A percentile compares a stretch with the other conserved stretches of the same genome.
Evolutionary conservation across 2,888 invertebrate species (phyloP).

Genomic region (Meghimatium bilineatum): DNA sequence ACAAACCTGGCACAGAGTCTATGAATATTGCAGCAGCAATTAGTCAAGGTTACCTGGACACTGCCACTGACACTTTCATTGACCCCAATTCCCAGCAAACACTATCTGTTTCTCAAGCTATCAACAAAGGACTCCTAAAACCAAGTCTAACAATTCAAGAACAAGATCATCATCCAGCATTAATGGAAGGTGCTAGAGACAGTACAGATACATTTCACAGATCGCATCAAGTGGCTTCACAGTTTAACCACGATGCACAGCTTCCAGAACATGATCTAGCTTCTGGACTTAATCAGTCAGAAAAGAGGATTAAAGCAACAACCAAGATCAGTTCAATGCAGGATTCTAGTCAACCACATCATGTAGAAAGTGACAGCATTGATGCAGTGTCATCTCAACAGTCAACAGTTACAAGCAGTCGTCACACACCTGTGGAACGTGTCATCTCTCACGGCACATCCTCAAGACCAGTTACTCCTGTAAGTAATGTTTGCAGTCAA

Average conservation of each 20-base stretch:
- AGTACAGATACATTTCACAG: conserved; percentile 22
- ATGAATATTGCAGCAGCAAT: conserved; percentile 64
- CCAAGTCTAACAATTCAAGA: conserved; percentile 52
- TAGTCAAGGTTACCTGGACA: conserved; percentile 58
- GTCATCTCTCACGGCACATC: conserved; percentile 28
- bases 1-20: conserved; percentile 41
- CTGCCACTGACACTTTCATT: conserved; percentile 59
- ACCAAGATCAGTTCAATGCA: background rate
- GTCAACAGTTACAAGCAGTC: conserved; percentile 15
- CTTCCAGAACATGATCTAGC: conserved; percentile 17
- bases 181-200: conserved; percentile 28
- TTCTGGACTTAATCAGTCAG: conserved; percentile 9
- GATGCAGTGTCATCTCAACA: background rate
- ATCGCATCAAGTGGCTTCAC: conserved; percentile 20
- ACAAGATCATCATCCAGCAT: conserved; percentile 15
- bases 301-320: background rate
- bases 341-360: background rate
- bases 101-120: conserved; percentile 78
- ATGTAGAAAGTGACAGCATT: background rate
- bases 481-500: conserved; percentile 28
- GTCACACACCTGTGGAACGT: background rate
- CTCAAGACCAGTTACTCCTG: conserved; percentile 41
- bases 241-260: conserved; percentile 50
- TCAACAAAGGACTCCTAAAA: conserved; percentile 78
- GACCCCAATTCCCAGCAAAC: conserved; percentile 58